phyloP scores from a whole-genome alignment of 2,113 vertebrate species.

The Coreoperca whiteheadi region DNA sequence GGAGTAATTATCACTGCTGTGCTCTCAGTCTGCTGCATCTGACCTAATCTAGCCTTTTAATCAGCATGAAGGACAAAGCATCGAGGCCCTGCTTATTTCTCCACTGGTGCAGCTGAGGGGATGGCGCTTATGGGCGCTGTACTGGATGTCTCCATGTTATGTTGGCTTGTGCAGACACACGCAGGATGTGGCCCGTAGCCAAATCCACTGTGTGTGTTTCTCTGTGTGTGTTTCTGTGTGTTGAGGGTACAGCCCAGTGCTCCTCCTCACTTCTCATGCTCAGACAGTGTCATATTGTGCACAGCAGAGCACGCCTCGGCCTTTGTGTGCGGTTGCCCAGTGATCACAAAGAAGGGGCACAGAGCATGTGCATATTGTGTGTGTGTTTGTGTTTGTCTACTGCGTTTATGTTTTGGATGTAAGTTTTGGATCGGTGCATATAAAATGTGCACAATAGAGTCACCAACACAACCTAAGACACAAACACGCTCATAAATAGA shows the following conservation, averaged over 20 bases:
- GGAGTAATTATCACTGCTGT: constrained; percentile 66
- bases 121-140: constrained; percentile 31
- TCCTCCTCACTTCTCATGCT: constrained; percentile 49
- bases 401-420: constrained; percentile 40
- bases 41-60: constrained; percentile 73
- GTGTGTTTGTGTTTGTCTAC: constrained; percentile 36
- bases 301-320: constrained; percentile 63
- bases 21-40: constrained; percentile 60
- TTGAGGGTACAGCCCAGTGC: constrained; percentile 37
- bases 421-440: constrained; percentile 5
- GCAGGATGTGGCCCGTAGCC: constrained; percentile 66
- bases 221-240: constrained; percentile 34
- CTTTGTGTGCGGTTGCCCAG: constrained; percentile 81
- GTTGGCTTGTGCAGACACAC: constrained; percentile 69
- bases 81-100: constrained; percentile 45
- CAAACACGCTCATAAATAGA: neutral
- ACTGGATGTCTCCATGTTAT: constrained; percentile 57
- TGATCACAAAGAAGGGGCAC: constrained; percentile 62
- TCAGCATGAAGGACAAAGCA: constrained; percentile 72
- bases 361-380: constrained; percentile 41
- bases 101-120: constrained; percentile 59
- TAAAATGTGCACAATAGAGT: neutral
- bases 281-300: constrained; percentile 67
- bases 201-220: constrained; percentile 44
- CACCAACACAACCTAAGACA: neutral